Percentiles rank a stretch among this genome's conserved stretches.
Conservation (phyloP, 2,113 vertebrate species). For the Progne subis region DNA sequence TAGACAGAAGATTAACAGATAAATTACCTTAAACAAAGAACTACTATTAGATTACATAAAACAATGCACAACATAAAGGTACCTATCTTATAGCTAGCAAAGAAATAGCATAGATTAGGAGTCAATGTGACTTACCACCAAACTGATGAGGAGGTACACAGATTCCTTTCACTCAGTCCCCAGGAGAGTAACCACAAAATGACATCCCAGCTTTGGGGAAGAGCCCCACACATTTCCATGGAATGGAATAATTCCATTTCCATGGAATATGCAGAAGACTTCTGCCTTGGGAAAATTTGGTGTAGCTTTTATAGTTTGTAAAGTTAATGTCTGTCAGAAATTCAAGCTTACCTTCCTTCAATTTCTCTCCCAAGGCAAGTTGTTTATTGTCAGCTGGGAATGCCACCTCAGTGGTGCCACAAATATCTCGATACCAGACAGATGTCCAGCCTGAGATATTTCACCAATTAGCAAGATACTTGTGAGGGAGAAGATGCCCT, state of each 20-base stretch:
- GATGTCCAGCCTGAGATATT: not conserved
- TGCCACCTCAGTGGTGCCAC: not conserved
- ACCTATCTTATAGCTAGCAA: not conserved
- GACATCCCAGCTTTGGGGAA: not conserved
- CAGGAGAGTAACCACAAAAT: fast-evolving
- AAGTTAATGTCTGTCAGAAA: not conserved
- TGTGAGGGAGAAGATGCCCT: not conserved
- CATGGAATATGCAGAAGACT: not conserved
- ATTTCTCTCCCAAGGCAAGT: not conserved
- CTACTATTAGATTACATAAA: not conserved
- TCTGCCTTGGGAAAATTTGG: not conserved
- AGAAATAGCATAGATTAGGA: not conserved
- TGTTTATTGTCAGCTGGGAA: not conserved
- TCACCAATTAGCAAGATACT: not conserved
- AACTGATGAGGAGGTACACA: not conserved
- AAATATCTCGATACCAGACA: not conserved
- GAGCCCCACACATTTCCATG: not conserved
- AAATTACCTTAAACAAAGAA: not conserved
- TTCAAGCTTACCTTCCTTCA: not conserved
- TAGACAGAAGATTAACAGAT: not conserved
- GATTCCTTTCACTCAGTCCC: not conserved
- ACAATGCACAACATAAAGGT: not conserved
- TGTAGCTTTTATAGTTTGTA: not conserved
- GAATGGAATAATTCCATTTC: not conserved
- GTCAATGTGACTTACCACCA: fast-evolving